Evolutionary conservation across 2,113 vertebrate species (phyloP), one percentile per base, ranked within the genome.

Genomic region (Deroptyus accipitrinus): DNA sequence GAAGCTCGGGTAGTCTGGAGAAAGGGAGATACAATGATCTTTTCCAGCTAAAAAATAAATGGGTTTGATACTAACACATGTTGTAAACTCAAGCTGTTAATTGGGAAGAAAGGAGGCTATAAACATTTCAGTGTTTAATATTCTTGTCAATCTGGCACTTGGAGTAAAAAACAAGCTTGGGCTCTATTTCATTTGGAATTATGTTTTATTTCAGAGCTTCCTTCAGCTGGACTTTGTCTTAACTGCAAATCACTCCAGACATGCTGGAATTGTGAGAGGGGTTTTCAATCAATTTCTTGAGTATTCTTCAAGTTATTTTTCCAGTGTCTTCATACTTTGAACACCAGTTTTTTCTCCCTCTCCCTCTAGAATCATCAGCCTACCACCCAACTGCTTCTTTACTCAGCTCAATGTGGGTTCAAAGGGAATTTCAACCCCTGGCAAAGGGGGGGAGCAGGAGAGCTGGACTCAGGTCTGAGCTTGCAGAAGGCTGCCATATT

Each of bases 31-130:
- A 25, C 4, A 70, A 73, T 73, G 1, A 37, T 68, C 91, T 70
- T 92, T 84, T 68, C 48, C 42, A 67, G 22, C 39, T 79, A 37
- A 72, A 54, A 28, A 15, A 46, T 39, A 41, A 49, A 75, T 49
- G 49, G 82, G 6, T 79, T 69, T 61, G 30, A 48, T 94, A 44
- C 4, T 68, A 89, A 91, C 49, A 66, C 5, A 3, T 20, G 30
- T 48, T 91, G 66, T 69, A 87, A 95, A 91, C 82, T 62, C 70
- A 94, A 77, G 74, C 52, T 92, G 78, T 44, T 96, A 89, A 92
- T 69, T 87, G 75, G 63, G 30, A 8, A 66, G 44, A 94, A 74
- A 88, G 9, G 23, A 69, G 48, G 87, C 44, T 44, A 79, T n/a
- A 76, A 95, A 95, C 62, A 73, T 82, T 88, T 82, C 57, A 78